Percentiles rank a stretch among this genome's conserved stretches.
phyloP scores from a whole-genome alignment of 1,140 invertebrate species.

The Hycleus cichorii region DNA sequence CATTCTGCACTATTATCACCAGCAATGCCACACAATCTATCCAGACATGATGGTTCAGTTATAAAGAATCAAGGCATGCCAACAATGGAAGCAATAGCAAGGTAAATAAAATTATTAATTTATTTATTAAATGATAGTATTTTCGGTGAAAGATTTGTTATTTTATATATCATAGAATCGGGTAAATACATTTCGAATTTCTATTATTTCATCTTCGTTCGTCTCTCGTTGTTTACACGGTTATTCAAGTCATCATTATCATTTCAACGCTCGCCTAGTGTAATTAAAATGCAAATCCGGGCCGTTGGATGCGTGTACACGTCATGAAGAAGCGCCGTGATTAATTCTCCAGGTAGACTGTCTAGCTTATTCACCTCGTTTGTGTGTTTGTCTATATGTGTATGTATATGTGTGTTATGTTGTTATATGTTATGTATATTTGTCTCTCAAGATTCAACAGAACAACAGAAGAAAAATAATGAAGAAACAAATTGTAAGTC shows the following conservation, averaged over 20 bases:
- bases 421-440: conserved; percentile 22
- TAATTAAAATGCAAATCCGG: conserved; percentile 60
- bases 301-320: conserved; percentile 43
- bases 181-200: too few species aligned
- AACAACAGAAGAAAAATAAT: background rate
- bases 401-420: conserved; percentile 16
- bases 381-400: conserved; percentile 26
- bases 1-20: conserved; percentile 76
- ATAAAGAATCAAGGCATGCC: conserved; percentile 70
- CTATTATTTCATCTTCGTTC: too few species aligned
- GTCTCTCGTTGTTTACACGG: conserved; percentile 31
- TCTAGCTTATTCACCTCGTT: conserved; percentile 28
- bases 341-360: conserved; percentile 41
- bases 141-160: too few species aligned
- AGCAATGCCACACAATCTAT: conserved; percentile 76
- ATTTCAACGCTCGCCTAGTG: conserved; percentile 50
- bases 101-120: conserved; percentile 45
- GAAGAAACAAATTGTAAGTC: too few species aligned
- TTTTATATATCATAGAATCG: too few species aligned
- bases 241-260: conserved; percentile 49
- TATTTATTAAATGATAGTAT: too few species aligned
- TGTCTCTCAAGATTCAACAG: conserved; percentile 2
- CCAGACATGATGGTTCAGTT: conserved; percentile 58
- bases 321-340: conserved; percentile 39
- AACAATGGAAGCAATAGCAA: conserved; percentile 77